Evolutionary conservation across 1,140 invertebrate species (phyloP), one percentile per base, ranked within the genome.

Genomic region (Anastrepha ludens): DNA sequence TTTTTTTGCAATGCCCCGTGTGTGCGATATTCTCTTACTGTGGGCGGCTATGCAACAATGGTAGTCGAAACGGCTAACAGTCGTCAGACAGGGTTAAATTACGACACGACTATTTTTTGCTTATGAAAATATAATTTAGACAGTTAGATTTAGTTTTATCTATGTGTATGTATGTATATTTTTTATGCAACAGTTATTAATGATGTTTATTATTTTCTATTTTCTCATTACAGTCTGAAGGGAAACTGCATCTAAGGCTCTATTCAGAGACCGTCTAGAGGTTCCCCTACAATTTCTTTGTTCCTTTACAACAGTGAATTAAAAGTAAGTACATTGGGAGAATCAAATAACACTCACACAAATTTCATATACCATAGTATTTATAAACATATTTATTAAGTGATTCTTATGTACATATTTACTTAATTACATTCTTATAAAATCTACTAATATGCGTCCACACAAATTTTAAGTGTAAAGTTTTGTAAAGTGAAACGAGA

Each of bases 241-340:
- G 91, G 90, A 92, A 92, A 89, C 90, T 91, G 90, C 89, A 89
- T 90, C 90, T 90, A 90, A 91, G 91, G 92, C 91, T 92, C 91
- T 91, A 92, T 89, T 91, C 89, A 92, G 91, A 92, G 90, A 90
- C 91, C 91, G 91, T 92, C 91, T 91, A 92, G 90, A 91, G 91
- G 90, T 91, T 89, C 88, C 90, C 89, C 90, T 91, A 92, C 91
- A 92, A 92, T 92, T 92, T 92, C 91, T 92, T 92, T 92, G 91
- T 92, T 92, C 88, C 90, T 92, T 89, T 92, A 91, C 85, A 92
- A 92, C 91, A 91, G 91, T 91, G 90, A 92, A 91, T 89, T 92
- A 91, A 92, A 92, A 92, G 91, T 92, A 88, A 92, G 91, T 92
- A 92, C 17, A 85, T 7, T 41, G 41, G 20, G 3, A 41, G n/a